A percentile compares a stretch with the other conserved stretches of the same genome.
These are phyloP conservation scores for Bubo scandiacus DNA, from an alignment of 2,113 vertebrate species.

Conservation along the genomic window DNA sequence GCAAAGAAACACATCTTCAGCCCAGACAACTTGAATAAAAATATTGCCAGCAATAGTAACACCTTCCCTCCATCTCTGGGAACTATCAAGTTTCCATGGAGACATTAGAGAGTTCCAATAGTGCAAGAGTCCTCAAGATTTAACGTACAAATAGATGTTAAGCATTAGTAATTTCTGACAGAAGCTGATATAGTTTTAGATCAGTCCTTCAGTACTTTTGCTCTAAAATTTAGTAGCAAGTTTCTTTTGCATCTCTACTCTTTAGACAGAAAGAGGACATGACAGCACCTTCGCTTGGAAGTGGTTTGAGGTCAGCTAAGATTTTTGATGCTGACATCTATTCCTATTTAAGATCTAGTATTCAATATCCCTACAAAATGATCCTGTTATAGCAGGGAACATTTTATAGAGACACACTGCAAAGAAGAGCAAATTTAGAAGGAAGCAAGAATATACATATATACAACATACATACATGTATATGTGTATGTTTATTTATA, in stretches of 20 bases:
- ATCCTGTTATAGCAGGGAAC: neutral
- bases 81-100: neutral
- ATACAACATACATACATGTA: accelerated
- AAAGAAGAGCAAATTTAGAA: neutral
- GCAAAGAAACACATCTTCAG: neutral
- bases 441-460: neutral
- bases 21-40: neutral
- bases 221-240: neutral
- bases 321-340: neutral
- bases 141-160: neutral
- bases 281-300: neutral
- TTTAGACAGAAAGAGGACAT: neutral
- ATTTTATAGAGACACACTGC: neutral
- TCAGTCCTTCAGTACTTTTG: neutral
- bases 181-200: neutral
- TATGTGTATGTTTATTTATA: neutral
- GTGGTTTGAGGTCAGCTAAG: neutral
- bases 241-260: neutral
- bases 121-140: neutral
- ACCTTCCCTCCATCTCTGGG: neutral
- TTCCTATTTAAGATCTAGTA: neutral
- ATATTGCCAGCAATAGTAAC: neutral
- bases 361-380: neutral
- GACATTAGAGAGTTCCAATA: neutral
- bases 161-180: neutral